Percentiles rank a stretch among this genome's conserved stretches.
These are phyloP conservation scores for Hoplias malabaricus DNA, from an alignment of 2,113 vertebrate genomes.

Conservation along the genomic window DNA sequence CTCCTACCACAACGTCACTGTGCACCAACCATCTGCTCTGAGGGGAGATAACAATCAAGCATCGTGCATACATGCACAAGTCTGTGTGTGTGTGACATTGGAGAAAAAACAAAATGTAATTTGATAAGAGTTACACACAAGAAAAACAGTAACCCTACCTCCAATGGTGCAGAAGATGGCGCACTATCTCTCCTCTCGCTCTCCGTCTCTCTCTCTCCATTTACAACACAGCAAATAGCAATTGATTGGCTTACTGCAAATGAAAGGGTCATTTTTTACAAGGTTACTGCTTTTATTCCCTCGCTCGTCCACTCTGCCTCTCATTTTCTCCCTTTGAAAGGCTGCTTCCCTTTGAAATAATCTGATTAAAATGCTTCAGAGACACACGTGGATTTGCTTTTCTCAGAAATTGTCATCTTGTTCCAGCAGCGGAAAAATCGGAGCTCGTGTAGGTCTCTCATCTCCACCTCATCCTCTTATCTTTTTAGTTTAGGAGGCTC, in stretches of 20 bases:
- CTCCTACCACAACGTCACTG: too few species aligned
- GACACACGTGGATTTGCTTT: background rate
- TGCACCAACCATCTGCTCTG: too few species aligned
- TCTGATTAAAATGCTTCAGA: background rate
- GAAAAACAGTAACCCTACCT: background rate
- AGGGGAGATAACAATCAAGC: too few species aligned
- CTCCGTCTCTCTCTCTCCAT: background rate
- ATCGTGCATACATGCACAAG: too few species aligned
- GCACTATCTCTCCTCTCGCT: background rate
- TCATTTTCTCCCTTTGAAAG: background rate
- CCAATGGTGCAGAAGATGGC: too few species aligned
- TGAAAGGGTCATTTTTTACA: slow-evolving; percentile 5
- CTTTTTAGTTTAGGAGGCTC: too few species aligned
- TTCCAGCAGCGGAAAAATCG: too few species aligned
- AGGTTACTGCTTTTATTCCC: slow-evolving; percentile 29
- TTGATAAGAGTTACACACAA: background rate
- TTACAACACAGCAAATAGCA: background rate
- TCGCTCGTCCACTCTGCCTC: background rate
- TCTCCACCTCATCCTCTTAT: background rate
- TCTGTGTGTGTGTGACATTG: too few species aligned
- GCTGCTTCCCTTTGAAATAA: background rate
- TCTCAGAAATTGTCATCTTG: background rate
- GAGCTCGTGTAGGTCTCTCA: background rate
- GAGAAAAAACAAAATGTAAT: background rate
- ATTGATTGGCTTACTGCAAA: slow-evolving; percentile 21